Evolutionary conservation across 2,888 invertebrate species (phyloP), one percentile per base, ranked within the genome.

Genomic region (Petrolisthes manimaculis): DNA sequence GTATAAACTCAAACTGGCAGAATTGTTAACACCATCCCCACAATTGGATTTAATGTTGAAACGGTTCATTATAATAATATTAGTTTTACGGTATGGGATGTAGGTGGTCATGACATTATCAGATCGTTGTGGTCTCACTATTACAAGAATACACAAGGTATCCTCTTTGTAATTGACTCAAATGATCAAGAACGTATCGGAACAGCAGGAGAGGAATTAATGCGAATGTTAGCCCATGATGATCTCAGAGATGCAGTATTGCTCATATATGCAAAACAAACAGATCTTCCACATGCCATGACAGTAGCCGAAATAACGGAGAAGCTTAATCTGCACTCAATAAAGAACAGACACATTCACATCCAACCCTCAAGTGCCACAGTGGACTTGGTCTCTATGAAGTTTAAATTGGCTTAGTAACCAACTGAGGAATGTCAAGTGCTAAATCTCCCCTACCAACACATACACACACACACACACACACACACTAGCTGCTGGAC

Each of bases 271-370:
- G 99, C 99, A 93, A 99, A 99, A 95, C 99, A 99, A 96, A 99
- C 99, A 96, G 99, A 99, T 95, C 95, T 99, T 95, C 99, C 99
- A 93, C 99, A 99, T 94, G 99, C 99, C 92, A 99, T 99, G 99
- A 99, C 98, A 94, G 99, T 99, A 92, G 99, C 99, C 91, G 99
- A 99, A 95, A 98, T 99, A 92, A 99, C 99, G 92, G 99, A 99
- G 94, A 99, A 99, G 95, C 95, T 99, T 93, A 98, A 98, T 91
- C 95, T 99, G 94, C 99, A 99, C 94, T 97, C 98, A 93, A 95
- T 99, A 94, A 96, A 99, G 94, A 98, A 99, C 95, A 97, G 99
- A 94, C 97, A 98, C 94, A 98, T 98, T 98, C 98, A 97, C 95
- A 98, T 98, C 93, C 98, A 91, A 89, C 92, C 97, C 93, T 97